These are phyloP conservation scores for Cynopterus brachyotis DNA, from an alignment of 2,113 vertebrate species.

Conservation along the genomic window DNA sequence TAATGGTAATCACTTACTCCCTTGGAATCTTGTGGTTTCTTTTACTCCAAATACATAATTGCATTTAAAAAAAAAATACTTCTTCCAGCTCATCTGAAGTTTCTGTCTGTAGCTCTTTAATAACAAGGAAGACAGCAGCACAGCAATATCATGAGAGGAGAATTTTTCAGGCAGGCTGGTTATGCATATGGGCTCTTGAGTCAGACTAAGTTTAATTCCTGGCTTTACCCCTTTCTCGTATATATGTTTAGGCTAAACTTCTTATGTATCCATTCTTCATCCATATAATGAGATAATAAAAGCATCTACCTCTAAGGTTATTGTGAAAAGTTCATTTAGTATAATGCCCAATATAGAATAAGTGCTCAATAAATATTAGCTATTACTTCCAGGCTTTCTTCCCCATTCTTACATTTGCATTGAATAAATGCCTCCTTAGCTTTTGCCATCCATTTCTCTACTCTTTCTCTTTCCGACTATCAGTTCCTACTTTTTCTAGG, in stretches of 20 bases:
- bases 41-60: constrained; percentile 34
- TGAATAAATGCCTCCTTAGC: not conserved
- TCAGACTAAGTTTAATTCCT: not conserved
- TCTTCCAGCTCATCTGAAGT: not conserved
- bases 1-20: not conserved
- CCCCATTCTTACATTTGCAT: not conserved
- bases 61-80: not conserved
- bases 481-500: not conserved
- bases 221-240: not conserved
- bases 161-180: not conserved
- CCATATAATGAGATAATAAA: not conserved
- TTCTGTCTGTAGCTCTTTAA: not conserved
- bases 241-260: not conserved
- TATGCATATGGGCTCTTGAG: not conserved
- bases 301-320: not conserved
- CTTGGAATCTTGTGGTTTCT: not conserved
- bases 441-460: not conserved
- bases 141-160: not conserved
- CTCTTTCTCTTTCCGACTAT: not conserved
- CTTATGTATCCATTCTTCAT: constrained; percentile 14
- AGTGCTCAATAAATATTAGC: not conserved
- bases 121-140: not conserved
- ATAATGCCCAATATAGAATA: not conserved
- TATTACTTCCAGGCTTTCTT: not conserved
- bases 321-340: not conserved